Percentiles rank a stretch among this genome's conserved stretches.
Evolutionary conservation across 2,888 invertebrate genomes (phyloP).

Genomic region (Germaria angustata): DNA sequence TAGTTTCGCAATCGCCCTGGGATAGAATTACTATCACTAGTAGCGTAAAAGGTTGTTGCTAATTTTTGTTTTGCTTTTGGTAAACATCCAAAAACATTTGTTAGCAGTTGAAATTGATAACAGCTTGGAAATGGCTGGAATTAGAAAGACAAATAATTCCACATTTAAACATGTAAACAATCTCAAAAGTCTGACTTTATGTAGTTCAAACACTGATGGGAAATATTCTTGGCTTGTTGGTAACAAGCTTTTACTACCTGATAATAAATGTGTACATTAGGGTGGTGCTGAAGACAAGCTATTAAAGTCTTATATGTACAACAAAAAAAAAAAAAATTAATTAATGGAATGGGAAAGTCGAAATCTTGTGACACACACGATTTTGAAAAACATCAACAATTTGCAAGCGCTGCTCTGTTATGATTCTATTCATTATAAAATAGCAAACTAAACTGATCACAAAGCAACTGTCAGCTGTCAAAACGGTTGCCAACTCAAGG

Average conservation of each 20-base stretch:
- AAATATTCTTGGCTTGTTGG: not conserved
- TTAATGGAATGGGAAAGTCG: too few species aligned
- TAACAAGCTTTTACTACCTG: conserved; percentile 1
- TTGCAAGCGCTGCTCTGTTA: too few species aligned
- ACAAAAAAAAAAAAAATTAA: too few species aligned
- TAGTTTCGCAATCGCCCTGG: not conserved
- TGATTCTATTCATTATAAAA: too few species aligned
- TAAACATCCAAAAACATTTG: conserved; percentile 48
- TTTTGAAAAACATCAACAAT: too few species aligned
- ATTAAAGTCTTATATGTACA: too few species aligned
- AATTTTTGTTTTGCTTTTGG: not conserved
- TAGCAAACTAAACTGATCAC: too few species aligned
- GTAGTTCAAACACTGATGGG: too few species aligned
- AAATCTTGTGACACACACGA: too few species aligned
- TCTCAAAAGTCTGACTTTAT: conserved; percentile 43
- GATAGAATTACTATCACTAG: conserved; percentile 2
- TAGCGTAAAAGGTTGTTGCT: not conserved
- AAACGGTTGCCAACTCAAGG: too few species aligned
- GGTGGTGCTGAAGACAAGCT: too few species aligned
- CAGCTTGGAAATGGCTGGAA: not conserved
- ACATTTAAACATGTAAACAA: conserved; percentile 52
- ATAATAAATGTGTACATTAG: conserved; percentile 27
- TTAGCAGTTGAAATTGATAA: conserved; percentile 53
- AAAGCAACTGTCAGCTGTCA: too few species aligned
- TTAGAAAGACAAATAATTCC: conserved; percentile 9